Base-by-base conservation (phyloP, 2,113 vertebrate genomes). In the Channa argus region DNA sequence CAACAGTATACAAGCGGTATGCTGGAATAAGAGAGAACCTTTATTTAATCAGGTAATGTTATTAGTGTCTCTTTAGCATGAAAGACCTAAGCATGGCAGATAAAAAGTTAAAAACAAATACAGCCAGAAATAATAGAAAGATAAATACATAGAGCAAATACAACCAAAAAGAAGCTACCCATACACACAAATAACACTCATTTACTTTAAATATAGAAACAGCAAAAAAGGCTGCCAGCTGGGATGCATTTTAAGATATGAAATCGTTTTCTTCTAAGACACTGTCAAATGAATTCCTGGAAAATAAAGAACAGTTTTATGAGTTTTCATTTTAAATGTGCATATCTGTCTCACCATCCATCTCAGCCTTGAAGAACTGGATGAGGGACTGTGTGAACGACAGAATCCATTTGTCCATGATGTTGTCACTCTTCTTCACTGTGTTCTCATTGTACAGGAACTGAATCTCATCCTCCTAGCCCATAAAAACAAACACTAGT, bases 361-460 rank as follows among this genome's bases (percentile, higher is more conserved):
- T 99, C 92, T 99, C 98, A 2, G 94, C 91, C 89, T 94, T 96
- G 85, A 99, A 96, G 93, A 98, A 99, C 77, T 95, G 95, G 83
- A 99, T 89, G 54, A 99, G 97, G 0, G 98, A 99, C 47, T 99
- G 97, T 5, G 97, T 97, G 89, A 97, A 99, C 37, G 98, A 99
- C 86, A 97, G 93, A 82, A 99, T 94, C 98, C 98, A 99, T 70
- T 96, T 96, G 91, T 99, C 98, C 92, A 98, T 99, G 89, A 98
- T 95, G 91, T 99, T 99, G 88, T 89, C 86, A 70, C 96, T 99
- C 79, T 91, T 90, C 88, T 93, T 95, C 45, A 89, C 88, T 0
- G 89, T 95, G 88, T 85, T 96, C 91, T 98, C 96, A 15, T 96
- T 97, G 92, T 97, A 99, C 33, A 97, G 86, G 83, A 99, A 98